Evolutionary conservation across 2,113 vertebrate species (phyloP), one percentile per base, ranked within the genome.

Genomic region (Colius striatus): DNA sequence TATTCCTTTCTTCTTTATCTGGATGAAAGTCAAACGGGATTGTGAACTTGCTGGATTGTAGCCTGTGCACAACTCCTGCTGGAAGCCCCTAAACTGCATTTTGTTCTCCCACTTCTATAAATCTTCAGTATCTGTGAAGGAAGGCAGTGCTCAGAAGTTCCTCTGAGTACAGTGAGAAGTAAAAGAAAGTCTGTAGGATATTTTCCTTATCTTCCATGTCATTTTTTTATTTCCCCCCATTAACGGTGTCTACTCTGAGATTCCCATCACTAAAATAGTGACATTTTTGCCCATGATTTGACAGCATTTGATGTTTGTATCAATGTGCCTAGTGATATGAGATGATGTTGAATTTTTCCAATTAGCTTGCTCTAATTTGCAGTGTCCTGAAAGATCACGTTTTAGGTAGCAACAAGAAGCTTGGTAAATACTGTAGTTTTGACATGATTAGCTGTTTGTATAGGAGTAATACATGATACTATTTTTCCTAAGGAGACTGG

Each of bases 1-100:
- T 84, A 92, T 68, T 93, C 45, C 68, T 90, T 94, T 93, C 61
- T 94, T 94, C 84, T 94, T 60, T 92, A 75, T 94, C 94, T 95
- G 93, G 93, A 93, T 93, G 73, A 96, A 94, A 96, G 93, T 95
- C 95, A 96, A 84, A 51, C 2, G 45, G 36, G 65, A 89, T 63
- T 94, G 79, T 94, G 90, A 92, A 88, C 70, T 96, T 87, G 65
- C 54, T 93, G 90, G 84, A 78, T 57, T 78, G 66, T 58, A 86
- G 88, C 45, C 76, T 90, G 51, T 78, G 76, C 41, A 62, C 62
- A 94, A 55, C 62, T 96, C 77, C 95, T 96, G 50, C 90, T 93
- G 94, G 76, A 93, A 95, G 53, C 21, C 80, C 73, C 65, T 95
- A 84, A 68, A 65, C 57, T 88, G 51, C 13, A 9, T 92, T 96